phyloP scores from a whole-genome alignment of 2,113 vertebrate genomes.

The Phaethon lepturus region DNA sequence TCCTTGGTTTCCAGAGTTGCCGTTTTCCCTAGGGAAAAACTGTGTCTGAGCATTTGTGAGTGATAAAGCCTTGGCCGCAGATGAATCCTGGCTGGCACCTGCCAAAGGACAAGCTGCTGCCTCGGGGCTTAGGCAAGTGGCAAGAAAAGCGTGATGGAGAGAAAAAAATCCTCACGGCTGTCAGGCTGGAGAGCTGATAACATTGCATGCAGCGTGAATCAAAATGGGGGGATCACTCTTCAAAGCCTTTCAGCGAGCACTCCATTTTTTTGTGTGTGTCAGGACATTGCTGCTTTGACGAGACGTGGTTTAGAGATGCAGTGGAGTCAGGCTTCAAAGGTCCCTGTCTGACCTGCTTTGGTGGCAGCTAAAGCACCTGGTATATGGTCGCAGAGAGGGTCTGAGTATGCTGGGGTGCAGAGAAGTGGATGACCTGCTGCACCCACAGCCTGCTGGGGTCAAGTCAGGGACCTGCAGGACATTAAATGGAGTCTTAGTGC shows the following conservation, averaged over 20 bases:
- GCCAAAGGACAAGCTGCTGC: constrained; percentile 10
- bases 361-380: neutral
- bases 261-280: rapidly evolving
- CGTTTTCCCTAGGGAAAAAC: neutral
- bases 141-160: neutral
- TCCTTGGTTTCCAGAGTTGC: neutral
- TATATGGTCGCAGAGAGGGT: rapidly evolving
- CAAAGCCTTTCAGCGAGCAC: neutral
- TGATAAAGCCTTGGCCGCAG: neutral
- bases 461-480: neutral
- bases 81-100: neutral
- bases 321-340: neutral
- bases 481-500: rapidly evolving
- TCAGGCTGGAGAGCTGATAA: neutral
- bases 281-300: neutral
- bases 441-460: rapidly evolving
- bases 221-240: neutral
- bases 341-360: neutral
- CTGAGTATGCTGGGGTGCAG: neutral
- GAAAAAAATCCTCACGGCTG: neutral
- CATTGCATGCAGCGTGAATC: neutral
- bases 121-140: neutral
- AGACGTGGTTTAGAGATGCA: neutral
- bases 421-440: neutral
- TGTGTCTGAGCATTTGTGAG: neutral